Percentiles rank a stretch among this genome's conserved stretches.
Conservation (phyloP, 2,888 invertebrate genomes). For the Hydropsyche betteni region DNA sequence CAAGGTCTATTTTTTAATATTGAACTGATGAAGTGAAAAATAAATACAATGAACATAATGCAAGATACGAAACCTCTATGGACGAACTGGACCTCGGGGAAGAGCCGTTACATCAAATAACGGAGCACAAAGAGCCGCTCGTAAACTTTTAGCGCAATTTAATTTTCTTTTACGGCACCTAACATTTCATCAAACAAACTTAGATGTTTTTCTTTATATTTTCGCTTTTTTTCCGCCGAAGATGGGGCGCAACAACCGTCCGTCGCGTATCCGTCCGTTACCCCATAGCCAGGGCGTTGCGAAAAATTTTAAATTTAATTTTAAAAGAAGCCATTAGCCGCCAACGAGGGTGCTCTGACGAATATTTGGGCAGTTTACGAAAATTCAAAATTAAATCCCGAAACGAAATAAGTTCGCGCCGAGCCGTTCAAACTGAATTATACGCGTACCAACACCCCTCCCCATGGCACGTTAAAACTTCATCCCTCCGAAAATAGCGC, state of each 20-base stretch:
- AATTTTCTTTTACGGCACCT: slow-evolving; percentile 45
- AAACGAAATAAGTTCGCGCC: slow-evolving; percentile 12
- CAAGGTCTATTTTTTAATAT: no score
- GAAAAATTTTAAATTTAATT: slow-evolving; percentile 27
- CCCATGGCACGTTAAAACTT: no score
- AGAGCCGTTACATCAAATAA: slow-evolving; percentile 42
- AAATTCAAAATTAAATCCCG: slow-evolving; percentile 20
- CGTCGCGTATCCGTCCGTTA: not conserved
- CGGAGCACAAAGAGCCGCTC: slow-evolving; percentile 41
- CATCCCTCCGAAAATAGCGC: no score
- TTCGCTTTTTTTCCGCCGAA: not conserved
- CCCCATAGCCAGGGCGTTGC: not conserved
- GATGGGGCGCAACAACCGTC: not conserved
- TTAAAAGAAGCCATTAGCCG: slow-evolving; percentile 14
- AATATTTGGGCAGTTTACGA: slow-evolving; percentile 24
- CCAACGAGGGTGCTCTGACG: slow-evolving; percentile 5
- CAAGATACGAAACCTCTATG: not conserved
- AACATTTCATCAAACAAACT: slow-evolving; percentile 45
- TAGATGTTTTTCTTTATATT: slow-evolving; percentile 30
- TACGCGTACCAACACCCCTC: no score
- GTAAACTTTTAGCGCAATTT: slow-evolving; percentile 45
- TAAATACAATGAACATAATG: not conserved
- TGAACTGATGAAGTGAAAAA: not conserved
- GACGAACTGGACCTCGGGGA: slow-evolving; percentile 39
- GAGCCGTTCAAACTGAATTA: slow-evolving; percentile 21